Evolutionary conservation across 64 coral and sea anemone species (phyloP).

Genomic region (Actinia equina): DNA sequence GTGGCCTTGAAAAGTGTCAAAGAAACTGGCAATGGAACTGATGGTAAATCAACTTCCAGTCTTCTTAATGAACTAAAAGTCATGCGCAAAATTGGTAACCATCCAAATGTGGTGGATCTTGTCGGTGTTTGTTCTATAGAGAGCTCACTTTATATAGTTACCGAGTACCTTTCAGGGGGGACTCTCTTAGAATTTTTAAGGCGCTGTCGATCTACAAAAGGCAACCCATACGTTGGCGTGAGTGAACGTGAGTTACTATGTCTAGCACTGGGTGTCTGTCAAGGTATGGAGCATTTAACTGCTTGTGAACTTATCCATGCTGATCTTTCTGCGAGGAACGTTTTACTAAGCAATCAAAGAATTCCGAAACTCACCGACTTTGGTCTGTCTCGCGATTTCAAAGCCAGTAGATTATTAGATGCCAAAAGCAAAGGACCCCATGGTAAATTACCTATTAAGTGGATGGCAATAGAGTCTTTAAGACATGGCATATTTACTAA

Average conservation of each 20-base stretch:
- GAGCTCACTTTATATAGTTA: slow-evolving; percentile 81
- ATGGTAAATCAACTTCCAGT: slow-evolving; percentile 28
- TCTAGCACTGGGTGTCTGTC: slow-evolving; percentile 56
- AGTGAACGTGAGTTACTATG: slow-evolving; percentile 58
- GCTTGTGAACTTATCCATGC: slow-evolving; percentile 68
- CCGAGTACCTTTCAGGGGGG: slow-evolving; percentile 78
- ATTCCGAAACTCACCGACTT: slow-evolving; percentile 60
- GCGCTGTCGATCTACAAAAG: slow-evolving; percentile 51
- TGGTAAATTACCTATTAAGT: slow-evolving; percentile 51
- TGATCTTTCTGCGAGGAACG: slow-evolving; percentile 78
- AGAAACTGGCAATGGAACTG: slow-evolving; percentile 29
- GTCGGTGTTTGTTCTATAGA: slow-evolving; percentile 67
- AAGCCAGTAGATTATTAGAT: slow-evolving; percentile 35
- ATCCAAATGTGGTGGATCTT: slow-evolving; percentile 81
- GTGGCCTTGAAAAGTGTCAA: slow-evolving; percentile 82
- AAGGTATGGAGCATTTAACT: slow-evolving; percentile 67
- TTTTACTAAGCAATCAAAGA: slow-evolving; percentile 54
- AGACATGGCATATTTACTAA: slow-evolving; percentile 47
- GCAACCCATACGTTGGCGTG: slow-evolving; percentile 1
- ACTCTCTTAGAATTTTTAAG: slow-evolving; percentile 78
- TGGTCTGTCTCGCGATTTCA: slow-evolving; percentile 47
- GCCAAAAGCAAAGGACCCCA: slow-evolving; percentile 21
- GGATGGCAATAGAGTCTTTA: slow-evolving; percentile 60
- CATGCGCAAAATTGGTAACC: slow-evolving; percentile 92
- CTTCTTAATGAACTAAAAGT: slow-evolving; percentile 65